Evolutionary conservation across 1,140 invertebrate species (phyloP), one percentile per base, ranked within the genome.

Genomic region (Leptinotarsa lineolata): DNA sequence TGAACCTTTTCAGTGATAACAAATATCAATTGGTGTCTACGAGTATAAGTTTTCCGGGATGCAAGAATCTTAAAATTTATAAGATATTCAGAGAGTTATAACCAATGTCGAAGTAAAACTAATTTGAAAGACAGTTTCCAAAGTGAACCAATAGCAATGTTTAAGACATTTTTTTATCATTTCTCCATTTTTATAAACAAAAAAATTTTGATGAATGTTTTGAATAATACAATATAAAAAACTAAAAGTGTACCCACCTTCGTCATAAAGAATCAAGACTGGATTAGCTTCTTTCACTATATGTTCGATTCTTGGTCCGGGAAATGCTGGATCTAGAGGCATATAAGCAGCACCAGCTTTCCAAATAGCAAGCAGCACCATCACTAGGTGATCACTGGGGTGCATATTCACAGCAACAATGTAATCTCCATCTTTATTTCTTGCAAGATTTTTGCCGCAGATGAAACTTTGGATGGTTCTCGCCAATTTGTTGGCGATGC

Each of bases 301-400:
- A 80, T 95, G 92, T 24, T 90, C 87, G 8, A 95, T 88, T 74
- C 94, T 88, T 20, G 89, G 88, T 16, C 87, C 87, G 0, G 94
- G 93, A 78, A 94, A 94, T 64, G 88, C 89, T 1, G 90, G 88
- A 81, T 95, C 94, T 69, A 96, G 85, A 0, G 94, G 94, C 45
- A 96, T 83, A 83, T 95, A 96, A 0, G 93, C 91, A 60, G 91
- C 92, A 0, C 94, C 94, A 0, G 90, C 86, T 87, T 96, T 96
- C 88, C 93, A 90, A 60, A 93, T 90, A 13, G 92, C 90, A 70
- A 95, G 81, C 22, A 96, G 83, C 0, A 89, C 85, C 0, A 89
- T 85, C 2, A 95, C 87, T 21, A 95, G 87, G 20, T 88, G 87
- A 45, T 93, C 90, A 13, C 90, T 89, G 0, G 94, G 93, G 71